Base-by-base conservation (phyloP, 2,797 vertebrate species). In the Characodon lateralis region DNA sequence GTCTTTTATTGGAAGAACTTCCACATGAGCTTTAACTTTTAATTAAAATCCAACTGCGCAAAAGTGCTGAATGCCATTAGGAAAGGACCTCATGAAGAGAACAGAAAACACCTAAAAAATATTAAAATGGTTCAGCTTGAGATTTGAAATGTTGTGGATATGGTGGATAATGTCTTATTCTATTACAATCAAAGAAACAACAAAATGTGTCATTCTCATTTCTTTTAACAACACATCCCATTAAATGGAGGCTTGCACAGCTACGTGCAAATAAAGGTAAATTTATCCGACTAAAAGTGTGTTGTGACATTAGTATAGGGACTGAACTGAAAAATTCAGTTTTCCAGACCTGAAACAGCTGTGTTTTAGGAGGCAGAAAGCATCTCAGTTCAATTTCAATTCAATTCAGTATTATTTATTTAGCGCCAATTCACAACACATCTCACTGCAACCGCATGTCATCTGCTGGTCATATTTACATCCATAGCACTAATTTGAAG, bases 11-110 rank as follows among this genome's bases (percentile, higher is more conserved):
- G 22, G 46, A 0, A 71, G 3, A 83, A 24, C 68, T 31, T 28
- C 63, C 66, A 58, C 50, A 31, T 55, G 35, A 31, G 6, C 31
- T 66, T 84, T 56, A 20, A 53, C 50, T 50, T 69, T 65, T 6
- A 65, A 71, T 31, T 51, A 43, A 59, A 26, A 79, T 72, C 77
- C 71, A 78, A 72, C 76, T 75, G 81, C 51, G 10, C 55, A 79
- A 71, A 72, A 80, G 26, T 48, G 59, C 35, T 75, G 48, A 53
- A 72, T 66, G 69, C 28, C 41, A 81, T 7, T 51, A 79, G n/a
- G 50, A 18, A 72, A 22, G 12, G 28, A 69, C 28, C 18, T 6
- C 9, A 50, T 69, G 35, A 13, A 79, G 66, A 76, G 13, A 26
- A 20, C 14, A 69, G n/a, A 59, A 28, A 58, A 61, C 13, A 16